Evolutionary conservation across 2,113 vertebrate genomes (phyloP), one percentile per base, ranked within the genome.

Genomic region (Tapirus terrestris): DNA sequence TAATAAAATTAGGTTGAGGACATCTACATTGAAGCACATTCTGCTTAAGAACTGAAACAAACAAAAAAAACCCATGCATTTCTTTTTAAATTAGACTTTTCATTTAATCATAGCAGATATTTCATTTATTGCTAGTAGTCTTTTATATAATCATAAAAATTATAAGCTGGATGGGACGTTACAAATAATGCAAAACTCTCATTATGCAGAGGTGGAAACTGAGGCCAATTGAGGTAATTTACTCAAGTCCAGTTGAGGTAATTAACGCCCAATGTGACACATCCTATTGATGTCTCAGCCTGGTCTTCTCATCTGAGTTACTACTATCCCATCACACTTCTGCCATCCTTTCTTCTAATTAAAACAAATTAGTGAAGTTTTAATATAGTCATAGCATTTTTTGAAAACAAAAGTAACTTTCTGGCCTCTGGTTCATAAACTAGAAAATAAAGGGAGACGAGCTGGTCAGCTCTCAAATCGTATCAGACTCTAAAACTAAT

Each of bases 51-150:
- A 58, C 0, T 60, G 12, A 75, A 77, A 63, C 43, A 93, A 68
- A 63, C n/a, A 29, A 21, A 31, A 80, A 16, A 70, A 36, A 3
- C 16, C 7, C 13, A 33, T 14, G 36, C 14, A 51, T 85, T 70
- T 79, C 6, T 82, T 75, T 53, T 68, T 16, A 91, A 95, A 88
- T 87, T 87, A 95, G 43, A 53, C 39, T 76, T 73, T 53, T 91
- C 70, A 84, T 81, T 51, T 72, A 75, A 81, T 60, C 23, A 29
- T 36, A 81, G 23, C 23, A 51, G 45, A 58, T 70, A 89, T 14
- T 70, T 89, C 16, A 94, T 73, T 96, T 65, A 80, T 75, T 92
- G 21, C 29, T 93, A 85, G 81, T 61, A 20, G 65, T 61, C 36
- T 83, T 85, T 68, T 81, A 86, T 10, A 51, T 68, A 70, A 65